Conservation (phyloP, 1,140 invertebrate species). For the Littorina saxatilis region DNA sequence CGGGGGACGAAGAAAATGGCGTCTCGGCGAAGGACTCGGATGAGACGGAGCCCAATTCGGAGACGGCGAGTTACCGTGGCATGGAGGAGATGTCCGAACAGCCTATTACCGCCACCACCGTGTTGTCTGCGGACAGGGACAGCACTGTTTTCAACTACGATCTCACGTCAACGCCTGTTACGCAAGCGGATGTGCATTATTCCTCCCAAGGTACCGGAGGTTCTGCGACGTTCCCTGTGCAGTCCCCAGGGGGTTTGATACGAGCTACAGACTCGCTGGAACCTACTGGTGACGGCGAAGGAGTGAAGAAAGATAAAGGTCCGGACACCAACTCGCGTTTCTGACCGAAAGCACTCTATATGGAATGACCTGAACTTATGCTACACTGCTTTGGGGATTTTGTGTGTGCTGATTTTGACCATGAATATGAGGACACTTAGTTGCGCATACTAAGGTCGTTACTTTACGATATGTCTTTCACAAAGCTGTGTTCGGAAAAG, state of each 20-base stretch:
- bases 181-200: constrained; percentile 2
- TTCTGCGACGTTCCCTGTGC: neutral
- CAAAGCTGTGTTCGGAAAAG: too few species aligned
- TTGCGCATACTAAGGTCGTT: too few species aligned
- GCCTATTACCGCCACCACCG: neutral
- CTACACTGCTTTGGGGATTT: too few species aligned
- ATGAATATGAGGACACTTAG: too few species aligned
- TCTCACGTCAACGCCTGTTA: neutral
- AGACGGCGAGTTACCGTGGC: constrained; percentile 21
- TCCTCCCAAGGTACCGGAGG: too few species aligned
- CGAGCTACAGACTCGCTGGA: neutral
- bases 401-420: too few species aligned
- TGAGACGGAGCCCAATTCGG: constrained; percentile 23
- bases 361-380: too few species aligned
- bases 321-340: neutral
- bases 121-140: constrained; percentile 4
- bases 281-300: neutral
- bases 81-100: neutral
- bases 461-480: too few species aligned
- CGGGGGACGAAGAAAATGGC: neutral
- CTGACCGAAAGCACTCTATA: too few species aligned
- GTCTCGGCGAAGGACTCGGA: neutral
- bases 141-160: neutral
- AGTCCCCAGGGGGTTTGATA: constrained; percentile 11
- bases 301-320: neutral